Conservation (phyloP, 2,113 vertebrate species). For the Etia nguti region DNA sequence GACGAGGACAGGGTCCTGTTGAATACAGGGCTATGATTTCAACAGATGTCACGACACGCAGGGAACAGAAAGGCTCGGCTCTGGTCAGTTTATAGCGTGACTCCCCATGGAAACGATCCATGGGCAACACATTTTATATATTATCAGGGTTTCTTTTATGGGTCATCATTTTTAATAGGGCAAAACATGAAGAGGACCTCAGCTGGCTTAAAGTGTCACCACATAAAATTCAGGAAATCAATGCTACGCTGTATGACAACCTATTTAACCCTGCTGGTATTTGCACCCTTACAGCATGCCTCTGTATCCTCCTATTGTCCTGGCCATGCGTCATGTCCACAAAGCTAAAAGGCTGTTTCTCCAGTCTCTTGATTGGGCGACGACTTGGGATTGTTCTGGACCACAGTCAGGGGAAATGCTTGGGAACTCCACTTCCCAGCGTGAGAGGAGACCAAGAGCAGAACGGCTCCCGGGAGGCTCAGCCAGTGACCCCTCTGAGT, state of each 20-base stretch:
- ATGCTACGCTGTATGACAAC: neutral
- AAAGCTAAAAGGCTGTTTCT: slow-evolving; percentile 71
- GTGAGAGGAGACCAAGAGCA: slow-evolving; percentile 88
- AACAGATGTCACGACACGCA: slow-evolving; percentile 55
- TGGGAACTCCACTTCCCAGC: slow-evolving; percentile 91
- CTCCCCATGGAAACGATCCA: slow-evolving; percentile 20
- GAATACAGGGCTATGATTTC: slow-evolving; percentile 43
- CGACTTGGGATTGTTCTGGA: slow-evolving; percentile 88
- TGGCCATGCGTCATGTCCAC: slow-evolving; percentile 85
- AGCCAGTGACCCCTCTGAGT: slow-evolving; percentile 85
- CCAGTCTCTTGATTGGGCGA: slow-evolving; percentile 76
- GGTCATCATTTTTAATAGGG: slow-evolving; percentile 14
- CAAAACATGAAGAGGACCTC: neutral
- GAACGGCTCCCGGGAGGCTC: slow-evolving; percentile 84
- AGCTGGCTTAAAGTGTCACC: slow-evolving; percentile 34
- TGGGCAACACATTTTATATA: slow-evolving; percentile 25
- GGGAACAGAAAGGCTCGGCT: neutral
- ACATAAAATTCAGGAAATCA: slow-evolving; percentile 45
- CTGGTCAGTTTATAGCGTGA: slow-evolving; percentile 26
- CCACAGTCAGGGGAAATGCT: slow-evolving; percentile 85
- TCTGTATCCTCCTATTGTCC: slow-evolving; percentile 99
- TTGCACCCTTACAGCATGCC: slow-evolving; percentile 82
- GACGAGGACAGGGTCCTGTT: slow-evolving; percentile 35
- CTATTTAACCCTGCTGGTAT: slow-evolving; percentile 54
- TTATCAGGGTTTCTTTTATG: slow-evolving; percentile 6